Base-by-base conservation (phyloP, 2,797 vertebrate genomes). In the Phylloscopus collybita region DNA sequence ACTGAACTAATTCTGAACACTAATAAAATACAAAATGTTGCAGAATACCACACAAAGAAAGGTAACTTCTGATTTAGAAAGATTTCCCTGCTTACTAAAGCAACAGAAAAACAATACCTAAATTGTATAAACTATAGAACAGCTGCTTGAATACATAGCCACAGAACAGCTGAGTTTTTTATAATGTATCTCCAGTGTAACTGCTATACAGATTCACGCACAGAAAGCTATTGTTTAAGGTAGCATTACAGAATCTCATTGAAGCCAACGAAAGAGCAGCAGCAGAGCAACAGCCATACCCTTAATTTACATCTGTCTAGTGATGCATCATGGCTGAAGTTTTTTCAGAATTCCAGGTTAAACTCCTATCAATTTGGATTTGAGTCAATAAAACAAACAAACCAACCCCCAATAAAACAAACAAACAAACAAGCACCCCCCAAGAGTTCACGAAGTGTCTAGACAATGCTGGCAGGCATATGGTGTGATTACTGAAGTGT, bases 161-260 rank as follows among this genome's bases (percentile, higher is more conserved):
- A 84, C 5, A 51, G 64, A 87, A 80, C 20, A 82, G 57, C 45
- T 80, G 72, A 54, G 47, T 53, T 85, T 82, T 85, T 95, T 30
- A 19, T 11, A 86, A 74, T 40, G 2, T 23, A 80, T 47, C 49
- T 92, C 34, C 73, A 66, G 45, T 57, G 40, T 80, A 83, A 80
- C 10, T 42, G 47, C 73, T 90, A 49, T 17, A 87, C 21, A n/a
- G 36, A 80, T 57, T 92, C 36, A 66, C 22, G 53, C 73, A 95
- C 51, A 91, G 83, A 94, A 76, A 95, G n/a, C 87, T 86, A 87
- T 57, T 96, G 82, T 96, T 96, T 65, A 76, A 94, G 88, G 40
- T 50, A 93, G 69, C n/a, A 36, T 69, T 86, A 89, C 57, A 86
- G 62, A 78, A 93, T 60, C 65, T 93, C 65, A 50, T 1, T 79